These are phyloP conservation scores for Trypoxylon attenuatum DNA, from an alignment of 2,888 invertebrate species.

Conservation along the genomic window DNA sequence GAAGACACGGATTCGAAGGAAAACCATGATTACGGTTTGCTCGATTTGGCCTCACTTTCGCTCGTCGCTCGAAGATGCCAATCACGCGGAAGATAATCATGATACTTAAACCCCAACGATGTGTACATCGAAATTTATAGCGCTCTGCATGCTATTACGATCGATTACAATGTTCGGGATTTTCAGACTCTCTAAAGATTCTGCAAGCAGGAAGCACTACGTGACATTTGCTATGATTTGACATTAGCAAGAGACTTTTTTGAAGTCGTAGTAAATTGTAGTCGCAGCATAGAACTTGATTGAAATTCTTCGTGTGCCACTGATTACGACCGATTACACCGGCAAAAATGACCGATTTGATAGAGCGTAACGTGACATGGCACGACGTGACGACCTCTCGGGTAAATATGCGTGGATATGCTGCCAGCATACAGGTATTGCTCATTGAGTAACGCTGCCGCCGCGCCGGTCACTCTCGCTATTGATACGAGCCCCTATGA, in stretches of 20 bases:
- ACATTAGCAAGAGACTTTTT: no score
- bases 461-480: constrained; percentile 56
- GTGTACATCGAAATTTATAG: no score
- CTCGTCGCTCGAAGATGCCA: constrained; percentile 1
- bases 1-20: constrained; percentile 21
- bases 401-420: constrained; percentile 22
- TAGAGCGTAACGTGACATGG: constrained; percentile 2
- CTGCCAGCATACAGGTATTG: constrained; percentile 38
- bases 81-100: neutral
- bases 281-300: neutral
- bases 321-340: neutral
- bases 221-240: no score
- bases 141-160: no score
- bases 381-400: neutral
- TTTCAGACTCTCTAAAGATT: no score
- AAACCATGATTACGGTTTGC: constrained; percentile 14
- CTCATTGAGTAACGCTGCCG: constrained; percentile 54
- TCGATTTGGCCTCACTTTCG: constrained; percentile 33
- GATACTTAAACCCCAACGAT: neutral
- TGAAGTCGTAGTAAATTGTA: no score
- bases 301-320: neutral
- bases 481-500: constrained; percentile 50
- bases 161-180: no score
- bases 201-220: no score
- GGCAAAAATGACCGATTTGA: constrained; percentile 4